A percentile compares a stretch with the other conserved stretches of the same genome.
Evolutionary conservation across 2,113 vertebrate species (phyloP).

Genomic region (Oncorhynchus tshawytscha): DNA sequence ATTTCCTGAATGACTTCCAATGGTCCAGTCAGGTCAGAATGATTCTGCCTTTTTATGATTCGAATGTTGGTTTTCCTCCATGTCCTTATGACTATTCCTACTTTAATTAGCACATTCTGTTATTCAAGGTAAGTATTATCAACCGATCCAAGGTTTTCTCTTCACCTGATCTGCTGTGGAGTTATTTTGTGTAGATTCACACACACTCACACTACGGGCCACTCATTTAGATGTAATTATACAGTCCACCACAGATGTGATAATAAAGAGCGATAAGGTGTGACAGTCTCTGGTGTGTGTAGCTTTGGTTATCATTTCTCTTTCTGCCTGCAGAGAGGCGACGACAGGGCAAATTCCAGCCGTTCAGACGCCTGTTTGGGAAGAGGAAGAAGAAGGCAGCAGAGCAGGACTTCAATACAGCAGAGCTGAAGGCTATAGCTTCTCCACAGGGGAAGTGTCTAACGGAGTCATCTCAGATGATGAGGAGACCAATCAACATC

Average conservation of each 20-base stretch:
- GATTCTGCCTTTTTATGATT: background rate
- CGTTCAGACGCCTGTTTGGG: constrained; percentile 89
- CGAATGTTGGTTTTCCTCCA: background rate
- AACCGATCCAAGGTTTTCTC: constrained; percentile 49
- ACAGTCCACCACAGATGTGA: constrained; percentile 28
- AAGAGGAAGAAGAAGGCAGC: constrained; percentile 81
- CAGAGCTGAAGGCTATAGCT: constrained; percentile 66
- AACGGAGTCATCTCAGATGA: constrained; percentile 78
- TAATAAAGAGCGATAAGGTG: constrained; percentile 25
- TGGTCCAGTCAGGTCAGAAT: background rate
- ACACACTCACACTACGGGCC: constrained; percentile 17
- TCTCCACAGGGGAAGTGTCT: constrained; percentile 77
- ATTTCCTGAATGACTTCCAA: background rate
- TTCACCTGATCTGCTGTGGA: constrained; percentile 40
- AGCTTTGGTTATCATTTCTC: constrained; percentile 27
- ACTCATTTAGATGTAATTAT: constrained; percentile 1
- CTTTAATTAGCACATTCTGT: constrained; percentile 10
- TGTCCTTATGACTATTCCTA: constrained; percentile 12
- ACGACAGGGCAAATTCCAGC: constrained; percentile 91
- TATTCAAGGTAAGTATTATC: constrained; percentile 24
- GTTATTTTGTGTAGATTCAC: constrained; percentile 11
- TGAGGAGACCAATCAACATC: constrained; percentile 74
- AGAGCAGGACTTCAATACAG: background rate
- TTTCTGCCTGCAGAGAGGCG: constrained; percentile 81
- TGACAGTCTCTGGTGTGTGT: no score